Conservation (phyloP, 2,888 invertebrate genomes). For the Drosophila cognata region DNA sequence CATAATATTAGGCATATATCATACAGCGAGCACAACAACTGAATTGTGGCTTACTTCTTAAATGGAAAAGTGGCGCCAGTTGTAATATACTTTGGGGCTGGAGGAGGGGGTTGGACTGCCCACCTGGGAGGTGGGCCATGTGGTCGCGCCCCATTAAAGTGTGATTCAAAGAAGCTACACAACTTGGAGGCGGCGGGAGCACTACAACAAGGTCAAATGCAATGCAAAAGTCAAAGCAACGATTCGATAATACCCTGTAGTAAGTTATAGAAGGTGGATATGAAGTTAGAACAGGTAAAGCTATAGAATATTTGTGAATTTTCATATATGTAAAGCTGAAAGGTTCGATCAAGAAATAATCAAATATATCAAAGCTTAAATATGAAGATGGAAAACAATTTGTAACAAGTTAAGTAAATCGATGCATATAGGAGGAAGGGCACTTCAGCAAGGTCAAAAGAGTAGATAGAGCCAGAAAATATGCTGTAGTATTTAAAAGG, state of each 20-base stretch:
- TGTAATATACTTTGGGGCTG: conserved; percentile 26
- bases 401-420: neutral
- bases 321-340: fast-evolving
- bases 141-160: neutral
- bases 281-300: neutral
- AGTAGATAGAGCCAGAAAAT: neutral
- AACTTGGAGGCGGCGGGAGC: neutral
- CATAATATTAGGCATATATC: conserved; percentile 33
- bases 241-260: neutral
- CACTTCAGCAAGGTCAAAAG: conserved; percentile 31
- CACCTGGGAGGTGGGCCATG: neutral
- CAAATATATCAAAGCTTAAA: neutral
- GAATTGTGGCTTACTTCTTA: conserved; percentile 11
- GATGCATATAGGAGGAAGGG: conserved; percentile 7
- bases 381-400: neutral
- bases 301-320: neutral
- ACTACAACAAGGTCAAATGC: neutral
- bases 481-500: neutral
- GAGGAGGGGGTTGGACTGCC: neutral
- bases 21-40: conserved; percentile 19
- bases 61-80: conserved; percentile 42
- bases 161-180: neutral
- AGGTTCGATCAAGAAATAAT: neutral
- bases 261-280: too few species aligned
- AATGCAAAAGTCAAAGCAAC: neutral